Base-by-base conservation (phyloP, 2,797 vertebrate species). In the Molossus molossus region DNA sequence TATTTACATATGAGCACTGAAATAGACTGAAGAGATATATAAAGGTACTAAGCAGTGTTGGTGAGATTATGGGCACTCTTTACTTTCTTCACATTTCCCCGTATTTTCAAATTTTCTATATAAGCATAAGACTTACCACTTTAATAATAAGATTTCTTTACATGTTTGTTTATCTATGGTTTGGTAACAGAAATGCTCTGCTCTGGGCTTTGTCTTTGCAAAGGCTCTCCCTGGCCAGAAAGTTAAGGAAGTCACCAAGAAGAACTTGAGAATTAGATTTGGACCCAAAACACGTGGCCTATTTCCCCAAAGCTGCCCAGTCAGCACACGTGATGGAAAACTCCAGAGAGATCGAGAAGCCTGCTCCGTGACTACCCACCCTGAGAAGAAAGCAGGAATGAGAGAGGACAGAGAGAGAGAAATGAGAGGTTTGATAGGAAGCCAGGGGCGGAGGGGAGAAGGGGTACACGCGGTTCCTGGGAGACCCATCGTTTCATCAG, bases 91-190 rank as follows among this genome's bases (percentile, higher is more conserved):
- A 55, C 77, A 25, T 14, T 87, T 89, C 62, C 58, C 33, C 29
- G 15, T 87, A 40, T 88, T 64, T 80, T 89, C 27, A 81, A 70
- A 60, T 87, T 75, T 88, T 70, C 64, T 86, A n/a, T 33, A 64
- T 18, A 89, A 21, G 33, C 8, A 2, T 83, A 50, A 67, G 50
- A 79, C 27, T 76, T 48, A 83, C 60, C 76, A 60, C 17, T 72
- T 94, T 81, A 85, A 84, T 45, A 90, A n/a, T 65, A 80, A 37
- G n/a, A 88, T 88, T 67, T 45, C 53, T 48, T 82, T 70, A 18
- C 67, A 72, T 40, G 20, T 60, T 69, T 60, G 40, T 84, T 81
- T 83, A 73, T 37, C 58, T 76, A 64, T 69, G 84, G 29, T 70
- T 70, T 58, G 37, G 60, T 53, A 20, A 79, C 13, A 75, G 58